These are phyloP conservation scores for Indri indri DNA, from an alignment of 2,113 vertebrate species.

Conservation along the genomic window DNA sequence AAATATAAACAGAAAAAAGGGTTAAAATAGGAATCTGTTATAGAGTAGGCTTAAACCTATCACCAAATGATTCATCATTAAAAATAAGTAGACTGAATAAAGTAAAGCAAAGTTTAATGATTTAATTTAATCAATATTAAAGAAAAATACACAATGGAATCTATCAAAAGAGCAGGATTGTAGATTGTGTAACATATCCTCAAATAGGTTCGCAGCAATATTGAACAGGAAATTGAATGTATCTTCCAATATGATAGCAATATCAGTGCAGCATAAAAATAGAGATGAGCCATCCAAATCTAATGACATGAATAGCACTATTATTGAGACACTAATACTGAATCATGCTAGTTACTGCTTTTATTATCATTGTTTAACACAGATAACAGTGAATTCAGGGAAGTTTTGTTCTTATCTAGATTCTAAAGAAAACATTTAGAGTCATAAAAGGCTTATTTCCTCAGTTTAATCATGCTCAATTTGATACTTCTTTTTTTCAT, in stretches of 20 bases:
- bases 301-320: background rate
- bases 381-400: background rate
- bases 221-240: conserved; percentile 27
- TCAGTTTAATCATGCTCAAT: conserved; percentile 42
- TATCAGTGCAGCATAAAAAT: background rate
- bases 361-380: background rate
- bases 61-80: background rate
- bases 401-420: background rate
- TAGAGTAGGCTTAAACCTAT: background rate
- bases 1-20: background rate
- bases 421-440: conserved; percentile 23
- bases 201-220: background rate
- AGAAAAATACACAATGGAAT: background rate
- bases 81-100: background rate
- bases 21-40: background rate
- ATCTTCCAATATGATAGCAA: background rate
- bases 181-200: background rate
- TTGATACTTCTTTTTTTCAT: background rate
- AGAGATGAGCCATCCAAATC: background rate
- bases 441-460: background rate
- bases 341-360: background rate
- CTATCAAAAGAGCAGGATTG: background rate
- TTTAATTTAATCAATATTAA: background rate
- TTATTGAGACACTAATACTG: background rate
- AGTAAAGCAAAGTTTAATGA: background rate